These are phyloP conservation scores for Dendroctonus ponderosae DNA, from an alignment of 1,140 invertebrate species.

Conservation along the genomic window DNA sequence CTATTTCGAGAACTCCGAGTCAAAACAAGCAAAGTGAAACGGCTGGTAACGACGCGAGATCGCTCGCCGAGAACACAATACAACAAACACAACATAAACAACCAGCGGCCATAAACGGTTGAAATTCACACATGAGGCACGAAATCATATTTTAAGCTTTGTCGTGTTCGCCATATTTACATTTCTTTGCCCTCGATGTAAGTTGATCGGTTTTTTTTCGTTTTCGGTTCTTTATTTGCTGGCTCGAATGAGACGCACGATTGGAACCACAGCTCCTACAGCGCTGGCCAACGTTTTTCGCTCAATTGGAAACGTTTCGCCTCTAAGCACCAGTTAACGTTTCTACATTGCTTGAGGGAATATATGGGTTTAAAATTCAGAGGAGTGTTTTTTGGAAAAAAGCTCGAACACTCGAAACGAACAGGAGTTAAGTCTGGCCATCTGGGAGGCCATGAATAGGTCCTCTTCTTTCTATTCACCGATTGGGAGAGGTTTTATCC, in stretches of 20 bases:
- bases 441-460: no score
- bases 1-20: constrained; percentile 27
- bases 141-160: constrained; percentile 44
- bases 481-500: no score
- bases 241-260: not conserved
- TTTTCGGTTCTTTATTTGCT: constrained; percentile 3
- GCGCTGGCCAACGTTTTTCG: no score
- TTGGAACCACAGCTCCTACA: not conserved
- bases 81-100: constrained; percentile 47
- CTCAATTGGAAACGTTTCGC: no score
- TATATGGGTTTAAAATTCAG: no score
- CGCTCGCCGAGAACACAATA: constrained; percentile 41
- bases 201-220: constrained; percentile 12
- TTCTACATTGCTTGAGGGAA: no score
- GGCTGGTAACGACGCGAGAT: constrained; percentile 18
- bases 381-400: no score
- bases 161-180: constrained; percentile 40
- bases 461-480: no score
- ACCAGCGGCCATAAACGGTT: constrained; percentile 42
- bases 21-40: constrained; percentile 28
- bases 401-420: no score
- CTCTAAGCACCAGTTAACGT: no score
- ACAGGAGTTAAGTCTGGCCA: no score
- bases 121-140: constrained; percentile 49
- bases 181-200: constrained; percentile 30